Base-by-base conservation (phyloP, 2,797 vertebrate genomes). In the Pampus argenteus region DNA sequence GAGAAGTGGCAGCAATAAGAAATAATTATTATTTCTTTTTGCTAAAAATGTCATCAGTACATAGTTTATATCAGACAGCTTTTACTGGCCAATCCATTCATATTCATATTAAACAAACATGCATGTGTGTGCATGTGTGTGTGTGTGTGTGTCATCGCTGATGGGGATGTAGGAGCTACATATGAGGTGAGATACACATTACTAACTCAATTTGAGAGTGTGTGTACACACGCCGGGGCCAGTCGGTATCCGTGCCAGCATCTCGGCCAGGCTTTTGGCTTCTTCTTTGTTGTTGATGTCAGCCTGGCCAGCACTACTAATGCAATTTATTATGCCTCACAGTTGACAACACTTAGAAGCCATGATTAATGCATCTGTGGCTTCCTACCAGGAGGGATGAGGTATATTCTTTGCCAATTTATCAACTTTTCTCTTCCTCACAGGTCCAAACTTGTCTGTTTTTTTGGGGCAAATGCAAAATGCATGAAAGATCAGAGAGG, bases 281-380 rank as follows among this genome's bases (percentile, higher is more conserved):
- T 63, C 62, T 65, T 66, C 67, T 80, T 75, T 68, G 76, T 77
- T 78, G 88, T 82, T 90, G 84, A 89, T 77, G 82, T 85, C 69
- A 79, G 79, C 73, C 88, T 91, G 85, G 86, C 90, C 82, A 55
- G 75, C 23, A 31, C 65, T 48, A 66, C 77, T 78, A 77, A 70
- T 83, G 79, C 64, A 85, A 87, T 91, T 87, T 74, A 90, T 92
- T 91, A 87, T 78, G 63, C 69, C 58, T 44, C 49, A 51, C 71
- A 61, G 75, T 60, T 82, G 83, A 89, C 85, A 84, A 82, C 75
- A 85, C 69, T 79, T 75, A 76, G 82, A 78, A 73, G 72, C 66
- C 6, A 66, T 90, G 86, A 92, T 90, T 80, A 86, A 92, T 91
- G 80, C 65, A 84, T 89, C 87, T 72, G 71, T 76, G 55, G 57